These are phyloP conservation scores for Cyclophora albipunctata DNA, from an alignment of 2,888 invertebrate genomes.

Conservation along the genomic window DNA sequence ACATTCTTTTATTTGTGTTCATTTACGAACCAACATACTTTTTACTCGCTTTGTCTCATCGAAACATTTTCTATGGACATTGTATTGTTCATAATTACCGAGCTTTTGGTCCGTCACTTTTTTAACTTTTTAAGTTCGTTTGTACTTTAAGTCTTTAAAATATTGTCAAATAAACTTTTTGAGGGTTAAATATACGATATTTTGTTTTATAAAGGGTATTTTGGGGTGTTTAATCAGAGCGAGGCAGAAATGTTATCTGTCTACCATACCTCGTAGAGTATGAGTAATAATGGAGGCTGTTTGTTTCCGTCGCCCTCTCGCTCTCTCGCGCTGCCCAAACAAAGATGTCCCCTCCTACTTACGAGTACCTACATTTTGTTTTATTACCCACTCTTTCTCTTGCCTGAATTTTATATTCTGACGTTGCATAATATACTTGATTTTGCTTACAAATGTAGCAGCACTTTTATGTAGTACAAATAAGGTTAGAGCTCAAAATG, in stretches of 20 bases:
- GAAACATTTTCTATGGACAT: background rate
- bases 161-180: too few species aligned
- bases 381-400: conserved; percentile 3
- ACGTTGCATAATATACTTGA: too few species aligned
- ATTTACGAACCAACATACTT: background rate
- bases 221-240: conserved; percentile 4
- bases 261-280: conserved; percentile 17
- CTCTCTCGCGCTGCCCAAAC: conserved; percentile 7
- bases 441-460: too few species aligned
- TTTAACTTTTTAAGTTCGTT: background rate
- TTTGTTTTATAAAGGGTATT: background rate
- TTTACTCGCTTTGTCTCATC: too few species aligned
- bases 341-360: background rate
- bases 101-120: background rate
- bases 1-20: background rate
- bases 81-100: background rate
- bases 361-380: conserved; percentile 8
- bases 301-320: conserved; percentile 14
- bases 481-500: too few species aligned
- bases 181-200: too few species aligned
- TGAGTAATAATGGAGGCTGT: conserved; percentile 18
- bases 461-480: too few species aligned
- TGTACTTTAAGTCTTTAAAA: background rate
- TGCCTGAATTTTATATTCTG: background rate
- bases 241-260: conserved; percentile 15